These are phyloP conservation scores for Tricholaema leucomelas DNA, from an alignment of 2,113 vertebrate species.

Conservation along the genomic window DNA sequence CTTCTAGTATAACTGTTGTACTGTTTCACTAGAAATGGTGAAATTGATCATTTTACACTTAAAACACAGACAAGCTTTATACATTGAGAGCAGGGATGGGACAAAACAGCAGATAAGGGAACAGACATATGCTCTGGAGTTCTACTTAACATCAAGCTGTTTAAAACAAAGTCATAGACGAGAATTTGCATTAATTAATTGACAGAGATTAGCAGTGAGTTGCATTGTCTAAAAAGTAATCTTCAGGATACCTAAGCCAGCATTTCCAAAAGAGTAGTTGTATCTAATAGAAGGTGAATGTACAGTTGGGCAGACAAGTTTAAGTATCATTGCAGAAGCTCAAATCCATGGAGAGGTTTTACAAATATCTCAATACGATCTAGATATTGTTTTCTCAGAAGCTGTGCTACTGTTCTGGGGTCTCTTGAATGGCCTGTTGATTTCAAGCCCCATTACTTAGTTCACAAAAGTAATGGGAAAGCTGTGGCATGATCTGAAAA, in stretches of 20 bases:
- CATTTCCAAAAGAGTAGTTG: neutral
- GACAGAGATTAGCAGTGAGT: neutral
- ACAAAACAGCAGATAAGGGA: neutral
- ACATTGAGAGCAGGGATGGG: constrained; percentile 27
- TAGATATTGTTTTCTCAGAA: neutral
- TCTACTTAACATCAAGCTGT: neutral
- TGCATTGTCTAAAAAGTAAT: neutral
- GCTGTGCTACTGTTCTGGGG: neutral
- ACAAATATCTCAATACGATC: neutral
- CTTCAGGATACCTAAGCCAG: neutral
- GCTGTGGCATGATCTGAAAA: neutral
- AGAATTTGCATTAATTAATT: neutral
- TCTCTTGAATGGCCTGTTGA: neutral
- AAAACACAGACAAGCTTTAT: constrained; percentile 43
- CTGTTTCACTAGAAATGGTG: constrained; percentile 42
- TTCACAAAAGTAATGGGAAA: neutral
- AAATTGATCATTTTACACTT: constrained; percentile 30
- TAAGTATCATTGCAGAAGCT: neutral
- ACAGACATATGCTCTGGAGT: neutral
- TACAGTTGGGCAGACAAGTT: neutral
- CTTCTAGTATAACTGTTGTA: constrained; percentile 28
- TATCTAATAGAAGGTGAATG: neutral
- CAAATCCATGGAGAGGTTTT: neutral
- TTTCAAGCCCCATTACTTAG: neutral
- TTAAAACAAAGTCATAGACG: neutral